Evolutionary conservation across 2,888 invertebrate species (phyloP).

Genomic region (Drosophila subsilvestris): DNA sequence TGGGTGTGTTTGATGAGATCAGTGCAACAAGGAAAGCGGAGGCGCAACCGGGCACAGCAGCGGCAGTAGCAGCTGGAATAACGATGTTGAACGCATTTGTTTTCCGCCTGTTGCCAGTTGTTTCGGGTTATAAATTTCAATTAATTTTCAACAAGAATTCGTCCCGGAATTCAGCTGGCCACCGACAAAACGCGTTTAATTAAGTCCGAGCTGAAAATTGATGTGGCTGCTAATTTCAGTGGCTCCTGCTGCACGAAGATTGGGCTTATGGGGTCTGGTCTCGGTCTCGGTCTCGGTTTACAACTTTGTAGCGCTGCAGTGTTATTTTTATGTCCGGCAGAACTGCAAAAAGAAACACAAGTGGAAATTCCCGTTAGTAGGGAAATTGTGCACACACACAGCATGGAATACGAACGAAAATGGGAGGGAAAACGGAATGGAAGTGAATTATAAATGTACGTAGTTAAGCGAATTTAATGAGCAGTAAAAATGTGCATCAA

Average conservation of each 20-base stretch:
- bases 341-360: conserved; percentile 51
- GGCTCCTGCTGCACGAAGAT: conserved; percentile 16
- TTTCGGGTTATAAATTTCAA: conserved; percentile 62
- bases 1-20: conserved; percentile 14
- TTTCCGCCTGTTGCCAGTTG: conserved; percentile 10
- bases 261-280: conserved; percentile 47
- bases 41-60: not conserved
- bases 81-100: conserved; percentile 49
- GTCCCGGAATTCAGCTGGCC: conserved; percentile 39
- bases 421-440: not conserved
- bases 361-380: conserved; percentile 46
- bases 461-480: conserved; percentile 70
- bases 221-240: conserved; percentile 56
- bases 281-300: conserved; percentile 36
- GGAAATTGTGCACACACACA: conserved; percentile 14
- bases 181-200: conserved; percentile 59
- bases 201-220: conserved; percentile 69
- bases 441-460: conserved; percentile 65
- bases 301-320: conserved; percentile 55
- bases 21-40: conserved; percentile 47
- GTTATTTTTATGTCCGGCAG: conserved; percentile 2
- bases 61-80: not conserved
- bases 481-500: conserved; percentile 63
- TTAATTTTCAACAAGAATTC: conserved; percentile 51
- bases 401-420: conserved; percentile 1